Percentiles rank a stretch among this genome's conserved stretches.
Conservation (phyloP, 2,888 invertebrate genomes). For the Tridacna crocea region DNA sequence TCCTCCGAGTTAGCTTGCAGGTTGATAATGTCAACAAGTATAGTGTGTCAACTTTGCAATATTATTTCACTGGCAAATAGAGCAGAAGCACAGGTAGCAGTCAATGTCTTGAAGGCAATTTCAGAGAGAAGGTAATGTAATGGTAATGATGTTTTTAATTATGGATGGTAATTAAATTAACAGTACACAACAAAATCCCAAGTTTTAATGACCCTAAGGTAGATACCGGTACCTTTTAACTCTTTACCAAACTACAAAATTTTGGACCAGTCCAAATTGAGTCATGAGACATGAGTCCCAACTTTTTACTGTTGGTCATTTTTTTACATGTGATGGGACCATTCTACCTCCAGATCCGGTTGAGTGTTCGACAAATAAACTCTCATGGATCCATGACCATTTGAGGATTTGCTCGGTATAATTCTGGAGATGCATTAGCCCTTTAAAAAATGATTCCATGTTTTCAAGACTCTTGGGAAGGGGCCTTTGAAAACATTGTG, state of each 20-base stretch:
- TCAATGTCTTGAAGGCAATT: background rate
- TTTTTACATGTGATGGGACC: too few species aligned
- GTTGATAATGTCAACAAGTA: background rate
- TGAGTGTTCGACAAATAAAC: too few species aligned
- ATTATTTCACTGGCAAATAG: background rate
- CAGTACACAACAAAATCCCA: background rate
- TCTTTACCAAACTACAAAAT: background rate
- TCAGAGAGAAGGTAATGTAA: background rate
- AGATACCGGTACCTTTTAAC: background rate
- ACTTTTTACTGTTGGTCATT: too few species aligned
- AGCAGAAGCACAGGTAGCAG: background rate
- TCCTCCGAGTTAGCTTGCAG: background rate
- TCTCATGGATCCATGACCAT: too few species aligned
- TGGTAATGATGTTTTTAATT: background rate
- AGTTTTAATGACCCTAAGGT: background rate
- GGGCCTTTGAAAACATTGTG: too few species aligned
- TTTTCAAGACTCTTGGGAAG: too few species aligned
- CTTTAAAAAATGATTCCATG: too few species aligned
- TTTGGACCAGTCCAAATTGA: background rate
- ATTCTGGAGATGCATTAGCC: too few species aligned
- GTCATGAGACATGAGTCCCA: too few species aligned
- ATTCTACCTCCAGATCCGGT: too few species aligned
- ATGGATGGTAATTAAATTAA: background rate
- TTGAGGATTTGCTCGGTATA: too few species aligned
- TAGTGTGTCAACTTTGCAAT: background rate